Conservation (phyloP, 2,113 vertebrate genomes). For the Dermatemys mawii region DNA sequence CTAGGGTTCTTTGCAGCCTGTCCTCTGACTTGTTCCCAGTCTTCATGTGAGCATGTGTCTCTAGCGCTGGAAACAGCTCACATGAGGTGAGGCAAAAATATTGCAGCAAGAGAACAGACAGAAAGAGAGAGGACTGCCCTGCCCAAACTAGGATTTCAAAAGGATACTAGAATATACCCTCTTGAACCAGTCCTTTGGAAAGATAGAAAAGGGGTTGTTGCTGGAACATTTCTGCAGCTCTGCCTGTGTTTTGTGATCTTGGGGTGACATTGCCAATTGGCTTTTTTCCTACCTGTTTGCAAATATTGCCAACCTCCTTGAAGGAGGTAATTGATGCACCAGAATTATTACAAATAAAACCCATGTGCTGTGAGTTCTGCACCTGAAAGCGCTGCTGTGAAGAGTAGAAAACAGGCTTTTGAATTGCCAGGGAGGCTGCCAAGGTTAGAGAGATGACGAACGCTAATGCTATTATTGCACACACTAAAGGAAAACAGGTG, state of each 20-base stretch:
- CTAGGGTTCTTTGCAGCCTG: background rate
- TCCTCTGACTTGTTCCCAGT: background rate
- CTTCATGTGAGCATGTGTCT: background rate
- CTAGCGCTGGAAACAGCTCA: background rate
- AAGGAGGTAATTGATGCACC: background rate
- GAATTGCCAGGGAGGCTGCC: rapidly evolving
- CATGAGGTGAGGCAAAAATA: background rate
- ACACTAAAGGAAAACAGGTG: constrained; percentile 38
- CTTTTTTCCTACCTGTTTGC: rapidly evolving
- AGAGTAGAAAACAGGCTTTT: rapidly evolving
- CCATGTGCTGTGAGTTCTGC: rapidly evolving
- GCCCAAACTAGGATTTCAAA: background rate
- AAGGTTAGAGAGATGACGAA: constrained; percentile 12
- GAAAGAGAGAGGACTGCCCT: background rate
- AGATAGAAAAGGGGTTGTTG: background rate
- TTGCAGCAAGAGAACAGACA: background rate
- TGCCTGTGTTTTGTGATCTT: background rate
- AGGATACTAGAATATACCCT: background rate
- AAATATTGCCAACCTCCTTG: background rate
- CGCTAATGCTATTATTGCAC: rapidly evolving
- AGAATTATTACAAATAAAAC: background rate
- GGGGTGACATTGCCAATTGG: background rate
- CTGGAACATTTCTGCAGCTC: background rate
- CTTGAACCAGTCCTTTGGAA: background rate
- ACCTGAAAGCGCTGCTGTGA: background rate